These are phyloP conservation scores for Epiblema foenella DNA, from an alignment of 2,888 invertebrate genomes.

Conservation along the genomic window DNA sequence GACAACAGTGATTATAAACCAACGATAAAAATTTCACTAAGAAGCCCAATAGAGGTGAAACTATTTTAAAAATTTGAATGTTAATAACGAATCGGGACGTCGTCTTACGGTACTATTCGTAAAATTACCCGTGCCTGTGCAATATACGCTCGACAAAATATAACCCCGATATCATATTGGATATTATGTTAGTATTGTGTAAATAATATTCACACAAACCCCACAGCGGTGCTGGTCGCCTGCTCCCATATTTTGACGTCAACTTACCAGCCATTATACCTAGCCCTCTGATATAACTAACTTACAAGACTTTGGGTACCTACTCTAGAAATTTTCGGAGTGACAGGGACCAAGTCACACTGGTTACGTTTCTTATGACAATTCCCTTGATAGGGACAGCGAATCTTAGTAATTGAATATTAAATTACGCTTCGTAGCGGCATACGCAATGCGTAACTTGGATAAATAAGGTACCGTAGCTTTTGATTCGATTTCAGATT, in stretches of 20 bases:
- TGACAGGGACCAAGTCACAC: constrained; percentile 31
- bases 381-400: constrained; percentile 37
- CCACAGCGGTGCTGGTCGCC: constrained; percentile 12
- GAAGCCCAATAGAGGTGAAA: no score
- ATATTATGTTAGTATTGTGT: no score
- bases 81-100: no score
- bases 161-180: constrained; percentile 22
- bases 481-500: constrained; percentile 11
- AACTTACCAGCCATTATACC: constrained; percentile 18
- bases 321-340: constrained; percentile 7
- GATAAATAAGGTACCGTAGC: constrained; percentile 5
- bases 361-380: constrained; percentile 40
- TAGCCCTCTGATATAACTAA: constrained; percentile 19
- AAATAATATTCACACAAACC: constrained; percentile 25
- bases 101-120: no score
- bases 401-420: constrained; percentile 45
- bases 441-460: constrained; percentile 7
- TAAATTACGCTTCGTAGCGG: constrained; percentile 32
- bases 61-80: no score
- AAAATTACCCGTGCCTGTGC: not conserved
- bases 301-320: constrained; percentile 7
- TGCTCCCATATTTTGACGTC: constrained; percentile 31
- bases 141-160: constrained; percentile 2
- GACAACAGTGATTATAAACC: no score
- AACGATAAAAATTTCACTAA: no score